Percentiles rank a stretch among this genome's conserved stretches.
Evolutionary conservation across 1,140 invertebrate species (phyloP).

Genomic region (Spodoptera litura): DNA sequence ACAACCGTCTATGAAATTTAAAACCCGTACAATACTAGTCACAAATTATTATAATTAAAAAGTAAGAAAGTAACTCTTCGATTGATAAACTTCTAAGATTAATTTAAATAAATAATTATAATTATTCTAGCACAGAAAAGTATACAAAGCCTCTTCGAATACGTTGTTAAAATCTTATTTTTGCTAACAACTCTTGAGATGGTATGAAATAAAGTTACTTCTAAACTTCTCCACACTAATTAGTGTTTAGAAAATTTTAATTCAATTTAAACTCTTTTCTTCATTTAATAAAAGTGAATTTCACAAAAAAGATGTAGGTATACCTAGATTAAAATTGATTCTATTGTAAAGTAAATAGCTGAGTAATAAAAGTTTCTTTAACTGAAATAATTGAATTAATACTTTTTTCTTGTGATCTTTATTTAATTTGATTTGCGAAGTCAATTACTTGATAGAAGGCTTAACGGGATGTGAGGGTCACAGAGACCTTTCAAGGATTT

Average conservation of each 20-base stretch:
- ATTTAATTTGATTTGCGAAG: too few relatives aligned
- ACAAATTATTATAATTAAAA: too few relatives aligned
- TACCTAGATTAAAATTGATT: not conserved
- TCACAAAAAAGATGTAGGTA: not conserved
- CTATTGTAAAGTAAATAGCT: not conserved
- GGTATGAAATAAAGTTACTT: not conserved
- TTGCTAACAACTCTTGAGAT: not conserved
- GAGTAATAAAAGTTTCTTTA: too few relatives aligned
- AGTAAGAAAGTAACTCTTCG: too few relatives aligned
- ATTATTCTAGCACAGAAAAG: not conserved
- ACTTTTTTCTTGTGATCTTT: too few relatives aligned
- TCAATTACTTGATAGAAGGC: too few relatives aligned
- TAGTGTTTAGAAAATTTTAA: slow-evolving; percentile 20
- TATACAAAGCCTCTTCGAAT: not conserved
- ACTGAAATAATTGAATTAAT: too few relatives aligned
- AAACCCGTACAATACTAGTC: too few relatives aligned
- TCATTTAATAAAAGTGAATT: not conserved
- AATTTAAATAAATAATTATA: not conserved
- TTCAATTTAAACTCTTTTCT: not conserved
- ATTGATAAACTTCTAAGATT: not conserved
- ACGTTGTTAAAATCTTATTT: slow-evolving; percentile 7
- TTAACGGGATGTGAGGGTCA: too few relatives aligned
- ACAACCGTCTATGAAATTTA: too few relatives aligned
- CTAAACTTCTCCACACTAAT: not conserved
- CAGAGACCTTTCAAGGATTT: too few relatives aligned